Evolutionary conservation across 53 echinoderm and acorn worm genomes (phyloP), one percentile per base, ranked within the genome.

Genomic region (Astropecten irregularis): DNA sequence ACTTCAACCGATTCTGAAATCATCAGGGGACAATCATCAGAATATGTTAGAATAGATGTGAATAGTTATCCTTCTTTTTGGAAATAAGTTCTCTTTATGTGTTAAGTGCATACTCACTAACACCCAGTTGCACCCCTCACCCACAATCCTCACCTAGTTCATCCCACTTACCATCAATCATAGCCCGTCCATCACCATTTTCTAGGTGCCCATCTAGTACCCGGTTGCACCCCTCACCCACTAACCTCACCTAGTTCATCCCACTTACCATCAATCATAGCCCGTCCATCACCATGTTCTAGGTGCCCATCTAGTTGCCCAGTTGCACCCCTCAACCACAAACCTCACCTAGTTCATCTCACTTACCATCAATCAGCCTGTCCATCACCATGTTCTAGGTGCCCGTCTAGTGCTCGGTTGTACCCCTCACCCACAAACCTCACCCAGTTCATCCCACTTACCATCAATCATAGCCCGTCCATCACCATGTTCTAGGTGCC

Each of bases 281-380:
- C 76, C 11, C 82, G 88, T 36, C 69, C 83, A 22, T 44, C 62
- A 39, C 68, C 42, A 47, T 56, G 69, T 19, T 69, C 76, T 19
- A 21, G 19, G 0, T 63, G 66, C 3, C 87, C 91, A 32, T 97
- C 90, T 16, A 91, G 70, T 36, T n/a, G 85, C 85, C 19, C 94
- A 69, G 73, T 92, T 77, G 88, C 94, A 97, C 38, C 93, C 93
- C 90, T 94, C 92, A 83, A 66, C 71, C 16, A 0, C 5, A 16
- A 54, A 54, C 21, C 21, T 54, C 0, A 2, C 21, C 44, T 9
- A 28, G n/a, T n/a, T 42, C 8, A 0, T 7, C 15, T 6, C 18
- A 52, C 83, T 60, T 48, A 68, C 84, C 84, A 39, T 83, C 76
- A 48, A 89, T 61, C 18, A 63, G 48, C 73, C 9, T 72, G 88